Evolutionary conservation across 2,888 invertebrate species (phyloP), one percentile per base, ranked within the genome.

Genomic region (Leucozona laternaria): DNA sequence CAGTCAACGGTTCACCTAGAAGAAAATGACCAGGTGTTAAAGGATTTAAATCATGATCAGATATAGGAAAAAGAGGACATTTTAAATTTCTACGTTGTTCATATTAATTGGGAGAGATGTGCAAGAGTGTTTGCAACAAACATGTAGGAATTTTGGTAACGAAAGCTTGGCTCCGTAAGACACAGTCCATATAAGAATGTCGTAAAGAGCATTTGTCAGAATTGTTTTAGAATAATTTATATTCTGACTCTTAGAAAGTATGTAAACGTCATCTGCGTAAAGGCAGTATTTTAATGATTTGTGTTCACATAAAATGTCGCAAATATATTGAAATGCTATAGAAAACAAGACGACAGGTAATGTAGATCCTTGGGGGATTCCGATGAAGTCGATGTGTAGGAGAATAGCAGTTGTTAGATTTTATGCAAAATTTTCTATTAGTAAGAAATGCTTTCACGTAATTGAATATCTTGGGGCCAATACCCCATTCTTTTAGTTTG

Each of bases 391-490:
- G 17, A 5, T 22, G 17, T 31, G 22, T 17, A 17, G 13, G 4
- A 4, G 43, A 64, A n/a, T 20, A 64, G 28, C 10, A 45, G 20
- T 64, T 45, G n/a, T n/a, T n/a, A n/a, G n/a, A n/a, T 64, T 66
- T 55, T 15, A 83, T 55, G 68, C 45, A 55, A 64, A 83, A 72
- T 68, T 66, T 48, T 15, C 78, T 57, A 20, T 73, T 70, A 13
- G 58, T 71, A 40, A 72, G 20, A 53, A 78, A 78, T 13, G 62
- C 20, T 64, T 64, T 62, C 0, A 62, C 43, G 17, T 64, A 40
- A 11, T 40, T 60, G 22, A 22, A 60, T 2, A 66, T 73, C 22
- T 78, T 83, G 13, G 43, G 53, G 11, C 66, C 57, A 40, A 83
- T 22, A n/a, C 28, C 53, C 78, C 78, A 83, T 43, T 60, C 28